Percentiles rank a stretch among this genome's conserved stretches.
phyloP scores from a whole-genome alignment of 2,113 vertebrate species.

The Thunnus thynnus region DNA sequence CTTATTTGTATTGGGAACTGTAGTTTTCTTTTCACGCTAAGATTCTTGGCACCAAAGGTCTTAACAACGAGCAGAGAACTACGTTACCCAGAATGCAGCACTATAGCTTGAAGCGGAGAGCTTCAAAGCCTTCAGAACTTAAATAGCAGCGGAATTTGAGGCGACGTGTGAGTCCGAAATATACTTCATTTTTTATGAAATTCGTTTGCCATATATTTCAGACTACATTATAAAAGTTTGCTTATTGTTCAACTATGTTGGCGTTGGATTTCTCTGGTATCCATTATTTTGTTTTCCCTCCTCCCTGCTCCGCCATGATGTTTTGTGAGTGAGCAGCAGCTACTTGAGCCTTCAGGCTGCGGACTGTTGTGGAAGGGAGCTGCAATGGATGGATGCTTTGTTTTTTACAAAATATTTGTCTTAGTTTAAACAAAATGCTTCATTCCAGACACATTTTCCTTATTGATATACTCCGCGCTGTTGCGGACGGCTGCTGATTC shows the following conservation, averaged over 20 bases:
- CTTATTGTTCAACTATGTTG: neutral
- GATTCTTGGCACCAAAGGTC: rapidly evolving
- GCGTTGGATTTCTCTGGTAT: constrained; percentile 78
- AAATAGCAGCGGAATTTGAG: neutral
- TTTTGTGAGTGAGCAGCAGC: constrained; percentile 79
- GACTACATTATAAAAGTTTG: rapidly evolving
- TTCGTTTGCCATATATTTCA: rapidly evolving
- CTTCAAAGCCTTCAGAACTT: constrained; percentile 4
- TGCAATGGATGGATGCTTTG: constrained; percentile 75
- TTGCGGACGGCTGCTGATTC: constrained; percentile 42
- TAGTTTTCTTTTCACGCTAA: constrained; percentile 68
- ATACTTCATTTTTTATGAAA: neutral
- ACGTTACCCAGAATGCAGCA: constrained; percentile 77
- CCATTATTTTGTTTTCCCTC: constrained; percentile 81
- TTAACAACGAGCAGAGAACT: constrained; percentile 36
- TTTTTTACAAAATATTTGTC: constrained; percentile 57
- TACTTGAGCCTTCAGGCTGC: constrained; percentile 54
- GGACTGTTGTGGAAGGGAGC: constrained; percentile 73
- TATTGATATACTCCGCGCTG: constrained; percentile 26
- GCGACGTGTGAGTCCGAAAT: neutral
- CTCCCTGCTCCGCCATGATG: constrained; percentile 88
- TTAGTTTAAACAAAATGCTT: constrained; percentile 66
- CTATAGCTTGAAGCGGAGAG: neutral
- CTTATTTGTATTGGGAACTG: constrained; percentile 63
- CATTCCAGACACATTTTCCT: constrained; percentile 14